Conservation (phyloP, 2,797 vertebrate genomes). For the Myotis daubentonii region DNA sequence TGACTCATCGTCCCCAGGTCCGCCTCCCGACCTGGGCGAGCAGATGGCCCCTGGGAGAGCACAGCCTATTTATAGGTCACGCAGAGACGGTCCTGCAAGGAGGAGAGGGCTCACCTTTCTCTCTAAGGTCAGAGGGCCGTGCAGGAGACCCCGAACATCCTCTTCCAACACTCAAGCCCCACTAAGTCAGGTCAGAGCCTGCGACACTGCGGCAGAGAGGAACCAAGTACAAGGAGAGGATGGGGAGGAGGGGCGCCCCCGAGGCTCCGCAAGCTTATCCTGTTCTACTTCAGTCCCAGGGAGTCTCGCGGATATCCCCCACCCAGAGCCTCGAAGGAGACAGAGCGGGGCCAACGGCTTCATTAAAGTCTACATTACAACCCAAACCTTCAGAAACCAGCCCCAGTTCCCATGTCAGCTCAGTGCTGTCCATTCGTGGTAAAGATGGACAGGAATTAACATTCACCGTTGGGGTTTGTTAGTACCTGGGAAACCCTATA, state of each 20-base stretch:
- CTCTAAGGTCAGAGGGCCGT: conserved; percentile 81
- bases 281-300: not conserved
- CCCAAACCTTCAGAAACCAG: not conserved
- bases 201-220: not conserved
- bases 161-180: not conserved
- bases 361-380: not conserved
- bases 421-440: not conserved
- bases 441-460: not conserved
- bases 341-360: not conserved
- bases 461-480: not conserved
- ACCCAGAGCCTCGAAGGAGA: not conserved
- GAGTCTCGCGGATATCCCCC: not conserved
- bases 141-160: conserved; percentile 61
- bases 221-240: no score
- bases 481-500: not conserved
- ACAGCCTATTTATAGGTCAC: conserved; percentile 75
- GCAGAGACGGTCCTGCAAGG: conserved; percentile 64
- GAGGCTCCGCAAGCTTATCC: not conserved
- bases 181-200: not conserved
- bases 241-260: not conserved
- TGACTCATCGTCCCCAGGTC: not conserved
- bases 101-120: conserved; percentile 80
- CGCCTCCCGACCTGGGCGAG: not conserved
- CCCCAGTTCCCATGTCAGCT: not conserved
- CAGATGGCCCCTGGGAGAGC: not conserved